Evolutionary conservation across 2,888 invertebrate species (phyloP), one percentile per base, ranked within the genome.

Genomic region (Cremastobaeus sp.): DNA sequence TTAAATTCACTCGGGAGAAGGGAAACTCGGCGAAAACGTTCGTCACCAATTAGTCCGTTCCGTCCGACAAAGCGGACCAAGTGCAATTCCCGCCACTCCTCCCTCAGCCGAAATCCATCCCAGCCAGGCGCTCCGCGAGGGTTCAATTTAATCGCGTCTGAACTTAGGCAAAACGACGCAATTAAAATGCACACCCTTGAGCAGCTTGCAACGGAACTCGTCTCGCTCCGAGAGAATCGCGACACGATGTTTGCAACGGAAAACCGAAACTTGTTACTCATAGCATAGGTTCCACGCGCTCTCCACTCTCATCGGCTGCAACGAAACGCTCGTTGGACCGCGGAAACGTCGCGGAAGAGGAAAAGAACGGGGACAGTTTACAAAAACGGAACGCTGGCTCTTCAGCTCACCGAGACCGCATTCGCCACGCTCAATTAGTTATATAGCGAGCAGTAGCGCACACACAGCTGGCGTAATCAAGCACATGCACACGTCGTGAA

Each of bases 401-500:
- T 45, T 34, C 18, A 32, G 37, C 32, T 55, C 59, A 48, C 48
- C 62, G 11, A 55, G 52, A 48, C 48, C 62, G 11, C 48, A 69
- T 57, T 64, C 62, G 64, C 43, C 48, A 55, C 52, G 41, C 20
- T 55, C 39, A n/a, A 37, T n/a, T 21, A 47, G 30, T 59, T 39
- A 45, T n/a, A n/a, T n/a, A 48, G 35, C 70, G 54, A 71, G 52
- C 28, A 35, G 52, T 21, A 57, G 35, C 32, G 50, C 65, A 54
- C 41, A 37, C 75, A 69, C 41, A 62, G 60, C 39, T 65, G 52
- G 59, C 59, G 65, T 64, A 52, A 55, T 59, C 70, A 74, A 66
- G 65, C 74, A 59, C 74, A 70, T 62, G 45, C 64, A 71, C 41
- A 62, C 70, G 25, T 70, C 73, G 74, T 74, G 69, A 64, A 74